Conservation (phyloP, 2,888 invertebrate genomes). For the Electrophaes corylata region DNA sequence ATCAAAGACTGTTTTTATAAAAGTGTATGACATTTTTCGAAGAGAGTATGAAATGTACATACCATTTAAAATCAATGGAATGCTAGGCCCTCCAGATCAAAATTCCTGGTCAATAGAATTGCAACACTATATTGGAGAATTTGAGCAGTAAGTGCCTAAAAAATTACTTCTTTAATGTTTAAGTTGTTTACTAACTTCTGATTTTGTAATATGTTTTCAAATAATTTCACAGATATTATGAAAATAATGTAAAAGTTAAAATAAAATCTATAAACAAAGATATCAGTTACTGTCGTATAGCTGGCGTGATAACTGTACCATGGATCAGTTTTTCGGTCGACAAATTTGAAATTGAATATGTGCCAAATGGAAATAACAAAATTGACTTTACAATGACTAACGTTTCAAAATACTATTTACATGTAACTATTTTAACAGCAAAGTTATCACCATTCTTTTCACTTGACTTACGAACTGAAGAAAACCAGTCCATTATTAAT, state of each 20-base stretch:
- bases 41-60: conserved; percentile 83
- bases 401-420: conserved; percentile 67
- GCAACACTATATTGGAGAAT: conserved; percentile 61
- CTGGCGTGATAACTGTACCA: conserved; percentile 72
- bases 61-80: conserved; percentile 83
- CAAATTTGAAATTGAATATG: conserved; percentile 67
- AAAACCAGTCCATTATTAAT: conserved; percentile 50
- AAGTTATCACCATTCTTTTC: conserved; percentile 68
- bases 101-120: conserved; percentile 61
- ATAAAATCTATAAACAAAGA: conserved; percentile 65
- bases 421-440: conserved; percentile 60
- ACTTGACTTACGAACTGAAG: conserved; percentile 55
- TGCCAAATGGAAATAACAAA: conserved; percentile 47
- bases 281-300: conserved; percentile 67
- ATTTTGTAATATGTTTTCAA: background rate
- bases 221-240: conserved; percentile 57
- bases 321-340: conserved; percentile 70
- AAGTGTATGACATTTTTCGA: conserved; percentile 66
- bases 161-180: background rate
- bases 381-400: conserved; percentile 71
- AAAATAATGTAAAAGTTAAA: conserved; percentile 69
- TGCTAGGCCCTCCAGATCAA: conserved; percentile 82
- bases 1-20: conserved; percentile 67
- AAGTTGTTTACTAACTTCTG: background rate
- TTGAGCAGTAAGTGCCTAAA: conserved; percentile 62